Evolutionary conservation across 2,113 vertebrate genomes (phyloP), one percentile per base, ranked within the genome.

Genomic region (Lampris incognitus): DNA sequence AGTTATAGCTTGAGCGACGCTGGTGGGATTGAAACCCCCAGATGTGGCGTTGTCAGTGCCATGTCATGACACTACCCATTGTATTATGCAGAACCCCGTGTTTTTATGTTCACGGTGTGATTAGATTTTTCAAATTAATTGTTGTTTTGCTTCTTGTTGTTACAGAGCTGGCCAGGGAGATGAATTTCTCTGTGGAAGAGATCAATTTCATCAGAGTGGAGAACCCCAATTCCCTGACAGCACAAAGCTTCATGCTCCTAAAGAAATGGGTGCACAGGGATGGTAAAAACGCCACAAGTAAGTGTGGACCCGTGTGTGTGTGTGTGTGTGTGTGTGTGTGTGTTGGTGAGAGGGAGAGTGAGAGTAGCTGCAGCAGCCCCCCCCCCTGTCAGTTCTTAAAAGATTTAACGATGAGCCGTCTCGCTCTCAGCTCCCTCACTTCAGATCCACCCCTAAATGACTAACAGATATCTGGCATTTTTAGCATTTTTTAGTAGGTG

Each of bases 181-280:
- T 99, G 94, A 96, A 98, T 93, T 99, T 99, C 94, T 97, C 97
- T 74, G 97, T 99, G 90, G 98, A 99, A 72, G 97, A 99, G 94
- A 99, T 99, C 93, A 99, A 99, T 94, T 96, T 96, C 89, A 97
- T 99, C 88, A 94, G 98, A 90, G 96, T 98, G 93, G 98, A 99
- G 92, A 99, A 99, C 90, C 97, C 98, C 67, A 98, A 99, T 91
- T 99, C 98, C 74, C 92, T 99, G 91, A 98, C 97, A 82, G 96
- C 97, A 89, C 98, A 99, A 92, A 99, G 98, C 93, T 99, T 99
- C 95, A 98, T 97, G 96, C 94, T 99, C 61, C 94, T 99, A 93
- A 99, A 99, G 95, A 98, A 98, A 95, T 99, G 98, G 98, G 97
- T 99, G 89, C 94, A 93, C 90, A 96, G 98, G 96, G 98, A 99